Evolutionary conservation across 1,140 invertebrate genomes (phyloP), one percentile per base, ranked within the genome.

Genomic region (Chymomyza costata): DNA sequence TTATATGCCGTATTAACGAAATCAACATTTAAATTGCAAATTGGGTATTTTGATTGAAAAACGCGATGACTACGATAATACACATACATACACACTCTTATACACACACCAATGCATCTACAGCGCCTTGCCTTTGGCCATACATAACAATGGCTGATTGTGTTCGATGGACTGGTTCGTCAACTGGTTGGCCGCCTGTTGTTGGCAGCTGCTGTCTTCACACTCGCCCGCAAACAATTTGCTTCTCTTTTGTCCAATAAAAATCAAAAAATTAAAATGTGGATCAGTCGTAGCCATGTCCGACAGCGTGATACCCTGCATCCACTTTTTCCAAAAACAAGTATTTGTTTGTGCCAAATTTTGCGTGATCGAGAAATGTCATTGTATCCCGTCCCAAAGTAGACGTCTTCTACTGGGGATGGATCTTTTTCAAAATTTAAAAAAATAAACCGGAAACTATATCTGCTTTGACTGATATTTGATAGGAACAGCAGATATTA

Each of bases 21-120:
- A 65, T 74, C 69, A 68, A 55, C 65, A 74, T 74, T 74, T 74
- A 74, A 74, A 76, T 74, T 74, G 70, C 70, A 76, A 74, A 76
- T 74, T 74, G 54, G 48, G 51, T 44, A 55, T 49, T 59, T 74
- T 57, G 55, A 69, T 60, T 61, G 60, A 65, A 57, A 56, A 68
- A 54, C 35, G 48, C 35, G 57, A 54, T 43, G 54, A 47, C 59
- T 28, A 14, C 10, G 13, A 28, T 14, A 17, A 37, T n/a, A 11
- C 17, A 34, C 21, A 55, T 25, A 44, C 13, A 28, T 15, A 39
- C 51, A 38, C 8, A 32, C 11, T 28, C 5, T 28, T 5, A 28
- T 5, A 28, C 25, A 10, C 5, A 45, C 16, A 25, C 19, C 18
- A 13, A 25, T 17, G 21, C 37, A 34, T 3, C 3, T 34, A 34